Base-by-base conservation (phyloP, 2,888 invertebrate genomes). In the Penaeus monodon region DNA sequence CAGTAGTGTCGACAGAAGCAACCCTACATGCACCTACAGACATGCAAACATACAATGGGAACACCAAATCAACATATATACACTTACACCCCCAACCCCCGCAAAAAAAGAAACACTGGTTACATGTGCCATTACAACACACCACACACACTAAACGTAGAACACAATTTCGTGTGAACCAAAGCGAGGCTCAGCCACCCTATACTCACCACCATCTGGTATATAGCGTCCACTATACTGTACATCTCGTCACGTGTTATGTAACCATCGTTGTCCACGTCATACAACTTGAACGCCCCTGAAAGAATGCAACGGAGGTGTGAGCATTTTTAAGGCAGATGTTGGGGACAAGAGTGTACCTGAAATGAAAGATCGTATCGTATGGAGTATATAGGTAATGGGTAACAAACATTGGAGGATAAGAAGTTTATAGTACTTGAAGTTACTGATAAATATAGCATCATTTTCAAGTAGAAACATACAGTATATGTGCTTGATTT, bases 271-370 rank as follows among this genome's bases (percentile, higher is more conserved):
- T 97, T 97, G 94, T 98, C 98, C 90, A 98, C 97, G 93, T 98
- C 98, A 93, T 98, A 98, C 70, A 98, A 94, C 92, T 97, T 95
- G 93, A 98, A 98, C 88, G 98, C 98, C 98, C 98, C 98, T 98
- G 94, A 82, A 94, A 93, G 79, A 63, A 74, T 29, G 49, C 29
- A 14, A 70, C 4, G 17, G 29, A 70, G 20, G 17, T 24, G 22
- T 70, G 8, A 70, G 17, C 10, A 44, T 44, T 44, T 33, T 22
- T 14, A 38, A 77, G 49, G 22, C 17, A 77, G 44, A 38, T 33
- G 33, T 33, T 0, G 14, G 49, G 49, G 49, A 49, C 49, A 44
- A 10, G 44, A 10, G 44, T 44, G 44, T 44, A 44, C 10, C 10
- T 44, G 10, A 1, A 44, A 44, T 44, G 44, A 44, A 44, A 10